Conservation (phyloP, 35 echinoderm and acorn worm genomes). For the Eucidaris tribuloides region DNA sequence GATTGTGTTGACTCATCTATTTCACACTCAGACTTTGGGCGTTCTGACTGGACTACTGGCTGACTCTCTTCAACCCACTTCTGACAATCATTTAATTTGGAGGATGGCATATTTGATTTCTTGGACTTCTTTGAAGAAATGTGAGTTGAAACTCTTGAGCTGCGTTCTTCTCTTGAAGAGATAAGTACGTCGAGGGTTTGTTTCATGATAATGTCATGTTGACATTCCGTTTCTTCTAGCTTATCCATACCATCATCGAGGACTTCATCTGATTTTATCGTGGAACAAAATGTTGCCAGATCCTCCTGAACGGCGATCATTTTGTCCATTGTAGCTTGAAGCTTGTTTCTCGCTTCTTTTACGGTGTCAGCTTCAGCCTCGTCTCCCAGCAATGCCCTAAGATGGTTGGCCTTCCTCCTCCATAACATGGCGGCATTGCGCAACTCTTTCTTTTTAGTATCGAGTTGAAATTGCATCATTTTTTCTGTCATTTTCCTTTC, state of each 20-base stretch:
- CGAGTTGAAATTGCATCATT: too few relatives aligned
- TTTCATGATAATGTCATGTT: neutral
- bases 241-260: neutral
- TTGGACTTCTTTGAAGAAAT: neutral
- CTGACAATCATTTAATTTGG: neutral
- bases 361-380: too few relatives aligned
- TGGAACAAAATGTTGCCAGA: too few relatives aligned
- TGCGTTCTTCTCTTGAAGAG: neutral
- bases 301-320: too few relatives aligned
- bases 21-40: neutral
- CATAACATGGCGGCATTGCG: too few relatives aligned
- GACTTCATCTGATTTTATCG: neutral
- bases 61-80: neutral
- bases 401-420: too few relatives aligned
- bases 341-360: too few relatives aligned
- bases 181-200: neutral
- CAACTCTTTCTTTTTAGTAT: too few relatives aligned
- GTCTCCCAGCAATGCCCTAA: too few relatives aligned
- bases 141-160: neutral
- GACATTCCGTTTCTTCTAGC: neutral
- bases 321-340: too few relatives aligned
- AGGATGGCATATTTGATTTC: neutral
- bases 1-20: neutral
- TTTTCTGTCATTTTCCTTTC: too few relatives aligned
- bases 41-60: neutral